Evolutionary conservation across 2,888 invertebrate species (phyloP), one percentile per base, ranked within the genome.

Genomic region (Endotricha flammealis): DNA sequence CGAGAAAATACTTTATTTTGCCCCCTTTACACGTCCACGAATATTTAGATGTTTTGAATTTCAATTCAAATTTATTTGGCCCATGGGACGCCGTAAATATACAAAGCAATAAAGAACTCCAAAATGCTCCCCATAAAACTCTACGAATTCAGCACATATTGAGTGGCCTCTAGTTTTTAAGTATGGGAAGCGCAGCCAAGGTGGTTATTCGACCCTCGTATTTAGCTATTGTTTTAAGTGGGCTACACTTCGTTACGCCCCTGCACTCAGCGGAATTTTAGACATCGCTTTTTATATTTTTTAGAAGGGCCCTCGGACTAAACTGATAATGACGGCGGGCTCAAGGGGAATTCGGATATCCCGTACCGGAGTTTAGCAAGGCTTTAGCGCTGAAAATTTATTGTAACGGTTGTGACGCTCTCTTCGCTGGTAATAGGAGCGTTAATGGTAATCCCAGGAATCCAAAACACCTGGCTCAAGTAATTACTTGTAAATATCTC

Each of bases 141-240:
- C 69, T 64, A 66, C 69, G 63, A 72, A 78, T 80, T 83, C 83
- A 82, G 83, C 85, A 78, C 67, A 74, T 79, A 80, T 81, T 68
- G 76, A 85, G 83, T 76, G 80, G 69, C 73, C 72, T 75, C 62
- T 53, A 56, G 64, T 69, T 70, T n/a, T 64, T 69, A 73, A 80
- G 78, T 66, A 76, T 72, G 66, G 77, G 70, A 76, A 65, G 70
- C 59, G 53, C 52, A 45, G 49, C 46, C 55, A 64, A 69, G 68
- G 64, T 56, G 52, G 64, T n/a, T 65, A 64, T 65, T 68, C 74
- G 64, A 70, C 81, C 80, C 81, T 73, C 60, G 73, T 72, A 74
- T 82, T 83, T 74, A 64, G 83, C 83, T 82, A 85, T 86, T 85
- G 86, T 86, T 86, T 86, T 82, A 86, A 85, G 82, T 81, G 77